Base-by-base conservation (phyloP, 2,113 vertebrate species). In the Elephantulus edwardii region DNA sequence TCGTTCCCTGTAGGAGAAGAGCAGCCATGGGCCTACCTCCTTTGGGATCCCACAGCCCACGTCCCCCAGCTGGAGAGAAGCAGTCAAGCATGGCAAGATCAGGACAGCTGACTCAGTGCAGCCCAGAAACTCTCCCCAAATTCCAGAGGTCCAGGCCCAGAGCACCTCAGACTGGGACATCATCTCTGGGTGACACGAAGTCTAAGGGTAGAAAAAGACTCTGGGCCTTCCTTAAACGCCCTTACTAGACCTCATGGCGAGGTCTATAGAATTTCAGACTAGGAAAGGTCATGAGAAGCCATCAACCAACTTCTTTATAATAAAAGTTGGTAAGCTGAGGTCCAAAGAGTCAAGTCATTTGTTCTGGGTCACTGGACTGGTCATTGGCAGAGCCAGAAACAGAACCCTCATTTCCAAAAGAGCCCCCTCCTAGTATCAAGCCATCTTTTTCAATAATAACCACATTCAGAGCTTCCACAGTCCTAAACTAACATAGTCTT, bases 1-100 rank as follows among this genome's bases (percentile, higher is more conserved):
- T 92, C 98, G 97, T 94, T 99, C 98, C 96, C 99, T 99, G 93
- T 2, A 95, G 52, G 80, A 94, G 3, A 88, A 83, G 28, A 28
- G 8, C 81, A 66, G 66, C n/a, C 20, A 42, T 16, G 9, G 20
- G 33, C 8, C 76, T 58, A 40, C 26, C 24, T 33, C 66, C 56
- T 66, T 3, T 2, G 11, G 52, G 62, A 9, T 26, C 52, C 10
- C 17, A 1, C 40, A 22, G n/a, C 26, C 54, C 22, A 28, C 17
- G 48, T 19, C 40, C 3, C 33, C 19, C n/a, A n/a, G 20, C 60
- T 74, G 38, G 33, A 48, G 80, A 28, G 5, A 82, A 58, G 71
- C 6, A 2, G 28, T 52, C 6, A 33, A 84, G 82, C 17, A 7
- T 6, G 17, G 33, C 56, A 79, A 1, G 44, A 58, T 81, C 8